Conservation (phyloP, 2,113 vertebrate genomes). For the Acanthochromis polyacanthus region DNA sequence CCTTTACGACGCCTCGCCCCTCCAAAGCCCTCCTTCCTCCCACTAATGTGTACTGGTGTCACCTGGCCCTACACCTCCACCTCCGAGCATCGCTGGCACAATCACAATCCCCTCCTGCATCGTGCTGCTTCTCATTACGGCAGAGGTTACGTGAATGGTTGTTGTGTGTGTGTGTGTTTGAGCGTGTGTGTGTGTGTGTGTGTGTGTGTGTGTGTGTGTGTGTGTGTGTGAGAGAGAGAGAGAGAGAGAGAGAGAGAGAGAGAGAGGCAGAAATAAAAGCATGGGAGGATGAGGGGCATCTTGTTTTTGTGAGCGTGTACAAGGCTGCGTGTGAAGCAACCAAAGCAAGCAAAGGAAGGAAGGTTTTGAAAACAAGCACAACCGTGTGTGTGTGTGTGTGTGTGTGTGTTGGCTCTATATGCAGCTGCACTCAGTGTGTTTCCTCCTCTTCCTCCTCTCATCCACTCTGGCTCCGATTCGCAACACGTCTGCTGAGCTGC, state of each 20-base stretch:
- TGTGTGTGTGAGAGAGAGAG: background rate
- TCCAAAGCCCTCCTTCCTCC: background rate
- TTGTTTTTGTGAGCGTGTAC: slow-evolving; percentile 1
- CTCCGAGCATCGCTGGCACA: slow-evolving; percentile 26
- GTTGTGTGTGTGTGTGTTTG: slow-evolving; percentile 8
- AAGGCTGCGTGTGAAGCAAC: slow-evolving; percentile 12
- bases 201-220: slow-evolving; percentile 14
- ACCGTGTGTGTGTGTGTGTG: background rate
- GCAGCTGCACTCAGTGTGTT: slow-evolving; percentile 22
- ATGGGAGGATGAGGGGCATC: background rate
- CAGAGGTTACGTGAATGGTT: background rate
- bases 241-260: too few species aligned
- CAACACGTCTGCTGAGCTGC: slow-evolving; percentile 72
- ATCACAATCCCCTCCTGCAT: slow-evolving; percentile 39
- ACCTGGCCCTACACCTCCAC: slow-evolving; percentile 28
- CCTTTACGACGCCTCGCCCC: background rate
- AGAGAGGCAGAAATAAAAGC: background rate
- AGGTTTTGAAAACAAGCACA: slow-evolving; percentile 17
- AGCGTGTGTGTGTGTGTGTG: slow-evolving; percentile 8
- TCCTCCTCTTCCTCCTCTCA: slow-evolving; percentile 26
- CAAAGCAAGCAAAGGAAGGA: slow-evolving; percentile 11
- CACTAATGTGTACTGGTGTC: slow-evolving; percentile 22
- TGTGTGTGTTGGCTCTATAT: slow-evolving; percentile 8
- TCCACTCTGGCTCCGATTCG: slow-evolving; percentile 62
- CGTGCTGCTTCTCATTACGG: slow-evolving; percentile 53